Base-by-base conservation (phyloP, 2,888 invertebrate species). In the Stenodera caucasica region DNA sequence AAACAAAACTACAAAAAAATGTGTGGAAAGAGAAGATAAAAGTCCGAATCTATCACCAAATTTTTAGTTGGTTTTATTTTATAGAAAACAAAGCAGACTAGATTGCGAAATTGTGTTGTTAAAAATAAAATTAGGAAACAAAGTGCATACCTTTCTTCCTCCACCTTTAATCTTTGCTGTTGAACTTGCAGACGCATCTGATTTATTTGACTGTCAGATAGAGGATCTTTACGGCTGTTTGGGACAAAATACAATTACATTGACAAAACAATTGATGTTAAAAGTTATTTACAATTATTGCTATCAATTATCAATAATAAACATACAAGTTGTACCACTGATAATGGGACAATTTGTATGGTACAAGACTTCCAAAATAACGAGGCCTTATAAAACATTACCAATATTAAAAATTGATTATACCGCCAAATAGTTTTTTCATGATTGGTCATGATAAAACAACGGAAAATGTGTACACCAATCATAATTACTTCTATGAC, bases 111-210 rank as follows among this genome's bases (percentile, higher is more conserved):
- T 45, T 21, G 18, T 21, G 37, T 14, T 18, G 35, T 40, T 18
- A 21, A 21, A 45, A 4, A 45, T 45, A 21, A 45, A 21, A 8
- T 21, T 40, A 59, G 45, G 40, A 50, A 61, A 64, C 53, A 58
- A 63, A 65, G 78, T 78, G 79, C 80, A 75, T 87, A 90, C 90
- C 90, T 90, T 85, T 91, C 90, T 81, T 90, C 89, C 82, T 90
- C 90, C 76, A 89, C 90, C 82, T 90, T 91, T 82, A 88, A 87
- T 77, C 90, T 85, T 82, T 90, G 90, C 79, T 86, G 88, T 81
- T 88, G 86, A 78, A 90, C 90, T 81, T 90, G 90, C 77, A 88
- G 84, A 80, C 90, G 85, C 90, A 91, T 90, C 83, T 90, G 89
- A 74, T 89, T 88, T 81, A 91, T 88, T 81, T 90, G 90, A 78